phyloP scores from a whole-genome alignment of 2,888 invertebrate species.

The Teleogryllus oceanicus region DNA sequence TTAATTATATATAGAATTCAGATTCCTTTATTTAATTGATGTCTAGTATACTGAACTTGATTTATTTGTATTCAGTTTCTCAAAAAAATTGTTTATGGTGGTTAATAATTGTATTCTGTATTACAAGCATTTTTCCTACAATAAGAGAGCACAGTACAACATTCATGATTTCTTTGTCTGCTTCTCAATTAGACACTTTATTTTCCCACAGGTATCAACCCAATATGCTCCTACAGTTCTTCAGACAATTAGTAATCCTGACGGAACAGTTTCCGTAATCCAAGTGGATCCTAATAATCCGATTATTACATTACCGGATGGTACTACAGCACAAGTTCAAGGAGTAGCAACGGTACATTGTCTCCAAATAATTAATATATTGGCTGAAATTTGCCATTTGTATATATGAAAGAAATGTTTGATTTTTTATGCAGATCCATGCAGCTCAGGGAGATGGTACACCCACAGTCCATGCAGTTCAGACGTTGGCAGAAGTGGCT shows the following conservation, averaged over 20 bases:
- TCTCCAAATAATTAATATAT: not conserved
- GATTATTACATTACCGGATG: slow-evolving; percentile 92
- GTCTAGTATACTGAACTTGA: too few relatives aligned
- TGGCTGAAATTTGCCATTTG: not conserved
- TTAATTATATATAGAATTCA: too few relatives aligned
- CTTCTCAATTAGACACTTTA: too few relatives aligned
- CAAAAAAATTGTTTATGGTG: too few relatives aligned
- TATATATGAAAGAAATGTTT: not conserved
- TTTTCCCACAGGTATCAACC: slow-evolving; percentile 45
- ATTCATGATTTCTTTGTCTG: too few relatives aligned
- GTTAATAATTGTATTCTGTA: too few relatives aligned
- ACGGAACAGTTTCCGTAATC: slow-evolving; percentile 93
- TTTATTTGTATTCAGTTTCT: too few relatives aligned
- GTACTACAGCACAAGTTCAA: slow-evolving; percentile 91
- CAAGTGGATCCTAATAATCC: slow-evolving; percentile 92
- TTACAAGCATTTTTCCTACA: too few relatives aligned
- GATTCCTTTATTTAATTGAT: too few relatives aligned
- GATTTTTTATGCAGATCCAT: slow-evolving; percentile 48
- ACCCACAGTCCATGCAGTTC: slow-evolving; percentile 52
- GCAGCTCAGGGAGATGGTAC: slow-evolving; percentile 50
- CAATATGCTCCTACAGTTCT: slow-evolving; percentile 86
- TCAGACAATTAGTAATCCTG: slow-evolving; percentile 94
- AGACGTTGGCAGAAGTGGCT: slow-evolving; percentile 69
- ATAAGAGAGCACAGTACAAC: too few relatives aligned
- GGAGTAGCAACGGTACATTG: slow-evolving; percentile 63